These are phyloP conservation scores for Diadumene lineata DNA, from an alignment of 92 coral and sea anemone species.

Conservation along the genomic window DNA sequence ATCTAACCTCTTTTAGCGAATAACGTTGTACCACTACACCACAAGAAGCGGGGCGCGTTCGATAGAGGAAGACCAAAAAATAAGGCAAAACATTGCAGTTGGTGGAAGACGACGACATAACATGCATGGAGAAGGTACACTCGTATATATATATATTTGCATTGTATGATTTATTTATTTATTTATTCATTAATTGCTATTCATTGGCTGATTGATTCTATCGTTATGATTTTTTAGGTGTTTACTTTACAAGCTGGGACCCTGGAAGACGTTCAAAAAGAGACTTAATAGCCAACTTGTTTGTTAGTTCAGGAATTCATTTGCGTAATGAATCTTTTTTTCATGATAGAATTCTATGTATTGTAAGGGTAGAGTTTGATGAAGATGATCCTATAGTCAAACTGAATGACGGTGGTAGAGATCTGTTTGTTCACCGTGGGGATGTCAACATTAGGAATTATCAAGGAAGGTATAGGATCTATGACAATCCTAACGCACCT, in stretches of 20 bases:
- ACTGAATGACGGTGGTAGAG: background rate
- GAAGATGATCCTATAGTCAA: background rate
- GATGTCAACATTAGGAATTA: background rate
- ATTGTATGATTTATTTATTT: background rate
- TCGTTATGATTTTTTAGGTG: background rate
- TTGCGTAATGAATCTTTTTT: background rate
- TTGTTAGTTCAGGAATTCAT: background rate
- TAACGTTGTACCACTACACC: conserved; percentile 6
- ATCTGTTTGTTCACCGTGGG: background rate
- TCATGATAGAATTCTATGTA: background rate
- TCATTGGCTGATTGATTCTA: background rate
- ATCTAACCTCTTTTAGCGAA: background rate
- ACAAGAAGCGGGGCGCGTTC: background rate
- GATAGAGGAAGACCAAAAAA: background rate
- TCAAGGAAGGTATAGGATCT: background rate
- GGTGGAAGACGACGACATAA: background rate
- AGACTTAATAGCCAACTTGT: background rate
- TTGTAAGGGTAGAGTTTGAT: background rate
- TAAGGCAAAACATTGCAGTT: background rate
- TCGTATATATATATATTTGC: too few relatives aligned
- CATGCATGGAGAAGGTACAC: conserved; percentile 8
- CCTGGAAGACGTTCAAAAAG: too few relatives aligned
- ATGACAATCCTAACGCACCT: background rate
- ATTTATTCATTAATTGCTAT: background rate
- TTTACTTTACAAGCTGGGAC: conserved; percentile 1